Conservation (phyloP, 2,797 vertebrate genomes). For the Mycteria americana region DNA sequence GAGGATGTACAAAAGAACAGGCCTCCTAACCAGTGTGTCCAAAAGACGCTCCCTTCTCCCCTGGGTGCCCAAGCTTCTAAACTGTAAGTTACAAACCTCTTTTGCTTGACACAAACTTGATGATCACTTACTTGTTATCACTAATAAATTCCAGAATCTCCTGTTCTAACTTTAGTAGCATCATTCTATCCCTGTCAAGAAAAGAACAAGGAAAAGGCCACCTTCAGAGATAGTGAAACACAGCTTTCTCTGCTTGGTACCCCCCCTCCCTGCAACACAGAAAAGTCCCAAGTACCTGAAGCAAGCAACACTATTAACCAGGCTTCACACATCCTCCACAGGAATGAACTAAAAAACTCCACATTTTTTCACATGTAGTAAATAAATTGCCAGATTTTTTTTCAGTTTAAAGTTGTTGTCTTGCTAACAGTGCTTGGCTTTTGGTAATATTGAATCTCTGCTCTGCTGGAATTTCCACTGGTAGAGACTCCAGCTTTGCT, state of each 20-base stretch:
- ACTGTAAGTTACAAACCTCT: not conserved
- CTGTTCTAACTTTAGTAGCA: constrained; percentile 99
- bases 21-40: fast-evolving
- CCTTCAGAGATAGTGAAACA: not conserved
- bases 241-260: not conserved
- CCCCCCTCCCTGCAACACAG: not conserved
- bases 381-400: not conserved
- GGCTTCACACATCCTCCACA: not conserved
- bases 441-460: not conserved
- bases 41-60: not conserved
- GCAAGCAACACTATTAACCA: not conserved
- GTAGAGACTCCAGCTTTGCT: not conserved
- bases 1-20: not conserved
- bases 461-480: not conserved
- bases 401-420: not conserved
- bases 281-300: not conserved
- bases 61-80: not conserved
- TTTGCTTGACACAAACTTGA: no score
- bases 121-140: constrained; percentile 91
- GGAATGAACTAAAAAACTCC: not conserved
- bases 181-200: constrained; percentile 93
- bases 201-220: not conserved
- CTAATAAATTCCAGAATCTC: constrained; percentile 99
- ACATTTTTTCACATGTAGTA: not conserved
- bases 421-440: not conserved